Conservation (phyloP, 2,797 vertebrate genomes). For the Tachyglossus aculeatus region DNA sequence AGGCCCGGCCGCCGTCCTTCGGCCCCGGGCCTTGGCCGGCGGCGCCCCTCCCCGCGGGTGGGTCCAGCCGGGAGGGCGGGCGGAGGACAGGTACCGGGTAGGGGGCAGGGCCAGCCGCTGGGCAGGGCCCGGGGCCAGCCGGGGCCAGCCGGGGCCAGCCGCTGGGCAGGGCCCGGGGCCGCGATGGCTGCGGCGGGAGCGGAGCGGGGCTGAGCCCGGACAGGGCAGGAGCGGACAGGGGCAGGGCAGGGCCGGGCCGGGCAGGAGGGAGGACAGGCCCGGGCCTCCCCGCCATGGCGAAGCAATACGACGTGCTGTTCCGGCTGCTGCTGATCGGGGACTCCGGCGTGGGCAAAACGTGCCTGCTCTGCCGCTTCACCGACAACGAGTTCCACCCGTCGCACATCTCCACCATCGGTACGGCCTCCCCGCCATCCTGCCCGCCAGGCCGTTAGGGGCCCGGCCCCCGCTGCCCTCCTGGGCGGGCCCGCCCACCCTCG, state of each 20-base stretch:
- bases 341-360: conserved; percentile 94
- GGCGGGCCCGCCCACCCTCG: too few relatives aligned
- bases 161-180: conserved; percentile 5
- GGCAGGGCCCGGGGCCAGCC: not conserved
- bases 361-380: conserved; percentile 90
- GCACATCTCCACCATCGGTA: conserved; percentile 96
- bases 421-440: conserved; percentile 68
- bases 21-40: not conserved
- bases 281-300: conserved; percentile 81
- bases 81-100: conserved; percentile 29
- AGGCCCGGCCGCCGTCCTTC: not conserved
- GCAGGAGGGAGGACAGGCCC: conserved; percentile 35
- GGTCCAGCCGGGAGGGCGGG: conserved; percentile 16
- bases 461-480: too few relatives aligned
- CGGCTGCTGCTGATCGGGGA: conserved; percentile 90
- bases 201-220: conserved; percentile 50
- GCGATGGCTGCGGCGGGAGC: conserved; percentile 43
- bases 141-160: not conserved
- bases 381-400: conserved; percentile 90
- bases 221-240: conserved; percentile 31
- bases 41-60: not conserved
- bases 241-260: conserved; percentile 25
- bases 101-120: not conserved
- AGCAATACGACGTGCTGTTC: conserved; percentile 93
- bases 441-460: not conserved